Evolutionary conservation across 2,113 vertebrate species (phyloP).

Genomic region (Bucco capensis): DNA sequence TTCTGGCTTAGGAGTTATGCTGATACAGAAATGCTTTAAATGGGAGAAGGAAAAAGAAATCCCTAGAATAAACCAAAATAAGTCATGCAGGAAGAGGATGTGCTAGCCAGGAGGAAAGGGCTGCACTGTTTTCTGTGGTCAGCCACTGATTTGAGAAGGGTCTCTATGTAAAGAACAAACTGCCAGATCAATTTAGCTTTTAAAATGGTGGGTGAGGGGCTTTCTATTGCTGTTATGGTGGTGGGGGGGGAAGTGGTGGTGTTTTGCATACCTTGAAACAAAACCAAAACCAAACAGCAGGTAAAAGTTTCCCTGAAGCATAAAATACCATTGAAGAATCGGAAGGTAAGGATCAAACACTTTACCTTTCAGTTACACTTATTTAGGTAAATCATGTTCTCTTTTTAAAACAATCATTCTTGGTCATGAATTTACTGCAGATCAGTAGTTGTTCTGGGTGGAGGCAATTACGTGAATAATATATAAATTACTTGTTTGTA

Average conservation of each 20-base stretch:
- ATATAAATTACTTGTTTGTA: background rate
- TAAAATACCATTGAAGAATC: background rate
- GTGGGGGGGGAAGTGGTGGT: rapidly evolving
- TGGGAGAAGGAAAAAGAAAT: background rate
- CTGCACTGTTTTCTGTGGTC: rapidly evolving
- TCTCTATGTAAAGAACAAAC: rapidly evolving
- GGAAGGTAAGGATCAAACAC: background rate
- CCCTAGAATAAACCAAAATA: rapidly evolving
- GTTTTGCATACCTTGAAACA: background rate
- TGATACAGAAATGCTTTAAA: background rate
- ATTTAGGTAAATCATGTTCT: background rate
- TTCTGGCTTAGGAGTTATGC: background rate
- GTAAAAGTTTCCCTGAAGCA: background rate
- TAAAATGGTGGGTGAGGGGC: too few species aligned
- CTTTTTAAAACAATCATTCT: background rate
- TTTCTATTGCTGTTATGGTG: background rate
- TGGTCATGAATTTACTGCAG: background rate
- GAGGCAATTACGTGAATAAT: background rate
- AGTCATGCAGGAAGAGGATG: background rate
- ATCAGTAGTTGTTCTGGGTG: background rate
- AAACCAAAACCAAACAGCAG: background rate
- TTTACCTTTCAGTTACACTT: background rate
- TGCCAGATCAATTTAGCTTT: too few species aligned
- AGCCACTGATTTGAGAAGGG: background rate
- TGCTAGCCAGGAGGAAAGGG: background rate